Conservation (phyloP, 2,888 invertebrate species). For the Tanaodytes sp. region DNA sequence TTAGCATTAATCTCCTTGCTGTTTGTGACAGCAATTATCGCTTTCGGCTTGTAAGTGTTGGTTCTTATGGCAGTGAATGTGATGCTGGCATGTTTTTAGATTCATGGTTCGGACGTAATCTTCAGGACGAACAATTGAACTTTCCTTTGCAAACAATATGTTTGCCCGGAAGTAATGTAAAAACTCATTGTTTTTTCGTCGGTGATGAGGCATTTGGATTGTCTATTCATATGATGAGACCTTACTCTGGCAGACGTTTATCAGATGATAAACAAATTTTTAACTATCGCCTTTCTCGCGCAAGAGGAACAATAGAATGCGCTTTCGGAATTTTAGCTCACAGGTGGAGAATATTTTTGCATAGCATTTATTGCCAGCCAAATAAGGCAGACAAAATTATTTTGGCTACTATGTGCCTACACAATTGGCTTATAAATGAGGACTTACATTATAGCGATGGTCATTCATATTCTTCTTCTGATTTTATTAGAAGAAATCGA, state of each 20-base stretch:
- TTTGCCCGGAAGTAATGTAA: constrained; percentile 30
- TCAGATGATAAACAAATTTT: no score
- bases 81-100: constrained; percentile 42
- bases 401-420: no score
- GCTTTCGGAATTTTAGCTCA: no score
- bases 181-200: constrained; percentile 37
- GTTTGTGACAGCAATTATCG: constrained; percentile 49
- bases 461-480: no score
- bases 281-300: no score
- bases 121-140: constrained; percentile 32
- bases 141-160: constrained; percentile 29
- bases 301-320: no score
- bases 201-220: constrained; percentile 54
- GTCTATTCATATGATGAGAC: constrained; percentile 43
- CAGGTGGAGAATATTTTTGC: no score
- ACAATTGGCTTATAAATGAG: no score
- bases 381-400: no score
- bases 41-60: constrained; percentile 44
- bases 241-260: no score
- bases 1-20: constrained; percentile 49
- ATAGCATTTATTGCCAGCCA: no score
- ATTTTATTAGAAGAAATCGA: constrained; percentile 43
- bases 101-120: constrained; percentile 32
- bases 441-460: no score
- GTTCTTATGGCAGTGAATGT: constrained; percentile 43